Evolutionary conservation across 1,140 invertebrate genomes (phyloP).

Genomic region (Glossosoma conforme): DNA sequence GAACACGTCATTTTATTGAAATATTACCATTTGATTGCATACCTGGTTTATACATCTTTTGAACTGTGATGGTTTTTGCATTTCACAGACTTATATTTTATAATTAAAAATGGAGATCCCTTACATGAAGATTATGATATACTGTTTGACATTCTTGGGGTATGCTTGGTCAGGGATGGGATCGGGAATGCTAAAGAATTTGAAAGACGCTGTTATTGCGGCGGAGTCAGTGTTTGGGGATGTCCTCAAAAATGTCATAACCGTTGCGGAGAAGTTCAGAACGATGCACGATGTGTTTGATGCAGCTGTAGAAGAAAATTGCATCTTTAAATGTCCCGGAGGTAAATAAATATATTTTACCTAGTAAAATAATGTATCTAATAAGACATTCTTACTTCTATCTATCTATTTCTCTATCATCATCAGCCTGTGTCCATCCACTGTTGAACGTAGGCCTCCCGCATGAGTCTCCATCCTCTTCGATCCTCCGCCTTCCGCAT

Average conservation of each 20-base stretch:
- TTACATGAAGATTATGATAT: constrained; percentile 70
- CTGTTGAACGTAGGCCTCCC: too few species aligned
- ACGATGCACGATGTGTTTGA: constrained; percentile 77
- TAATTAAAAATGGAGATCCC: constrained; percentile 57
- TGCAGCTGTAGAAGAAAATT: constrained; percentile 77
- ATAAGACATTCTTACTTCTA: too few species aligned
- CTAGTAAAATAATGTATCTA: not conserved
- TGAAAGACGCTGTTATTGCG: constrained; percentile 71
- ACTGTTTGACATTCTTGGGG: constrained; percentile 66
- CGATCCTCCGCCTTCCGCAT: too few species aligned
- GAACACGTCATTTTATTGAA: too few species aligned
- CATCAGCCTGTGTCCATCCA: too few species aligned
- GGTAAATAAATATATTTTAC: constrained; percentile 46
- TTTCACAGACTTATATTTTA: too few species aligned
- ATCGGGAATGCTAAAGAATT: constrained; percentile 63
- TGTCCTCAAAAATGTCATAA: constrained; percentile 68
- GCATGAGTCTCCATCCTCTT: too few species aligned
- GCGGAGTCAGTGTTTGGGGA: constrained; percentile 73
- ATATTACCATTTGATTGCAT: too few species aligned
- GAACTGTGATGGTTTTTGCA: too few species aligned
- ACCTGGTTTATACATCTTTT: too few species aligned
- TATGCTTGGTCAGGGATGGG: constrained; percentile 77
- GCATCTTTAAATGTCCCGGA: constrained; percentile 67
- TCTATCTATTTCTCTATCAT: too few species aligned
- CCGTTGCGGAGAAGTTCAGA: constrained; percentile 69